Evolutionary conservation across 2,797 vertebrate genomes (phyloP).

Genomic region (Kryptolebias ocellatus): DNA sequence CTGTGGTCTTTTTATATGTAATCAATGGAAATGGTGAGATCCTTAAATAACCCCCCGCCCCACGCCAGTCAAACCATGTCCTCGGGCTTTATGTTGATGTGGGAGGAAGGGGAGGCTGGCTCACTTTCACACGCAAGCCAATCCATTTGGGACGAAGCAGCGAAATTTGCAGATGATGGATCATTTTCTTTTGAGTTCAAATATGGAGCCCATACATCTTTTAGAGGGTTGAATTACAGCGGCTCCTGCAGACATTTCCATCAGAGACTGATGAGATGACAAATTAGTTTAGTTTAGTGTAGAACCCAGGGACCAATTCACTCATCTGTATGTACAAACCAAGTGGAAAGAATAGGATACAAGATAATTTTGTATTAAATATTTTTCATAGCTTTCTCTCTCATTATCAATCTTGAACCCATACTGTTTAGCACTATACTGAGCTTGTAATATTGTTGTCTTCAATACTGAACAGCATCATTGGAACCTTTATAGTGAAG

Average conservation of each 20-base stretch:
- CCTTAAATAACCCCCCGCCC: conserved; percentile 53
- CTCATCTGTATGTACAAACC: conserved; percentile 37
- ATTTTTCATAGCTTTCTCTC: not conserved
- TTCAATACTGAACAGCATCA: not conserved
- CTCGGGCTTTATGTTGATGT: conserved; percentile 60
- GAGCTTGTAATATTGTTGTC: too few relatives aligned
- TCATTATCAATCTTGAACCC: not conserved
- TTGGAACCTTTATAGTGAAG: not conserved
- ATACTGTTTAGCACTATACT: too few relatives aligned
- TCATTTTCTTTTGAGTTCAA: conserved; percentile 61
- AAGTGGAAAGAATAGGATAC: not conserved
- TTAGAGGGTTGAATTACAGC: conserved; percentile 41
- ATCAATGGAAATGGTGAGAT: conserved; percentile 74
- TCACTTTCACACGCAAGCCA: conserved; percentile 61
- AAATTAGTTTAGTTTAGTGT: conserved; percentile 45
- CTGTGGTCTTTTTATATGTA: conserved; percentile 72
- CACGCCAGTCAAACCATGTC: conserved; percentile 65
- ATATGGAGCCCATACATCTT: conserved; percentile 52
- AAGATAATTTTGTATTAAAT: not conserved
- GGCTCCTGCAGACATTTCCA: conserved; percentile 41
- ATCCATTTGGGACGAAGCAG: conserved; percentile 52
- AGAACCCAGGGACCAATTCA: conserved; percentile 15
- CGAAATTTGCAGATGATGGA: conserved; percentile 62
- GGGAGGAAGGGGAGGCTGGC: conserved; percentile 17
- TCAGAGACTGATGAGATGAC: conserved; percentile 52